Conservation (phyloP, 2,113 vertebrate genomes). For the Triplophysa tibetana region DNA sequence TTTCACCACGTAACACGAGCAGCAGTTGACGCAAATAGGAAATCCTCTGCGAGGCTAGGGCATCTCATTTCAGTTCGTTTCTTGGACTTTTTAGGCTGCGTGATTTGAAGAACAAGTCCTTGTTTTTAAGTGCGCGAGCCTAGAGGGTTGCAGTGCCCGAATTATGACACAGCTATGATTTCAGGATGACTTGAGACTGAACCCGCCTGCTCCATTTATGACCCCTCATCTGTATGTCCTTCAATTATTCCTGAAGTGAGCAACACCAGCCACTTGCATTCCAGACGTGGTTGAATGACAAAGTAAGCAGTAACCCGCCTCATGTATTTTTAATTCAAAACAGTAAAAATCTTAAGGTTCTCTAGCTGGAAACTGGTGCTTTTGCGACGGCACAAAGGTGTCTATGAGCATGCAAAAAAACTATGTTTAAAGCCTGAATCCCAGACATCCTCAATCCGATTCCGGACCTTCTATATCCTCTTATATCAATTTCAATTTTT, state of each 20-base stretch:
- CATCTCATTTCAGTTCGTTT: too few species aligned
- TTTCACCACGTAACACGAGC: too few species aligned
- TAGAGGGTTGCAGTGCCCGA: too few species aligned
- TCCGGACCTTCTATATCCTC: too few species aligned
- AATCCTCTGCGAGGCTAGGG: too few species aligned
- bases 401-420: neutral
- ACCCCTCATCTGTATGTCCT: conserved; percentile 28
- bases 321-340: conserved; percentile 42
- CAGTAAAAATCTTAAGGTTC: neutral
- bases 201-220: conserved; percentile 9
- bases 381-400: neutral
- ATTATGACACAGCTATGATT: neutral
- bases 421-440: too few species aligned
- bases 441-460: too few species aligned
- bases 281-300: conserved; percentile 23
- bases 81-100: too few species aligned
- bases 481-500: too few species aligned
- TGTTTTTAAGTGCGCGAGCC: too few species aligned
- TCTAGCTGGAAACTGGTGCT: neutral
- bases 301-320: conserved; percentile 17
- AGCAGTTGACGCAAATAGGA: too few species aligned
- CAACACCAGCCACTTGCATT: conserved; percentile 29
- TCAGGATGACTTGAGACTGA: conserved; percentile 10
- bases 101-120: too few species aligned
- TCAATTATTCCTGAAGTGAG: neutral